Conservation (phyloP, 2,888 invertebrate genomes). For the Amiota mariae region DNA sequence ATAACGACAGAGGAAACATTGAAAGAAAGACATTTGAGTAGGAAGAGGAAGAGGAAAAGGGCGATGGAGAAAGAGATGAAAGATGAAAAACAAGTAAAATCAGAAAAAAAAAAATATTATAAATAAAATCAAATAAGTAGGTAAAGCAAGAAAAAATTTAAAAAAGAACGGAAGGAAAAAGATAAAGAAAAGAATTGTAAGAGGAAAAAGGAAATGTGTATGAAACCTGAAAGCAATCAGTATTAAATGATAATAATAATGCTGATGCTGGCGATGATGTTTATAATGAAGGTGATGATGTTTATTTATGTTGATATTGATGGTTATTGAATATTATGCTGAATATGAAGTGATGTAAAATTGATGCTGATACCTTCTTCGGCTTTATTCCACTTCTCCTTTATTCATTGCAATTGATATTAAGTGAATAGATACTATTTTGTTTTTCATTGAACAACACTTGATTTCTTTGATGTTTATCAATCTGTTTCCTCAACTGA, state of each 20-base stretch:
- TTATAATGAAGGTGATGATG: neutral
- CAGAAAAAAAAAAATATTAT: conserved; percentile 27
- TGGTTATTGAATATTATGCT: neutral
- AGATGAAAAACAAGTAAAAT: conserved; percentile 26
- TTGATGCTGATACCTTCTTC: neutral
- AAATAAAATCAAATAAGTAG: conserved; percentile 9
- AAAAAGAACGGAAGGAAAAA: conserved; percentile 39
- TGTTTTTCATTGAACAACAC: neutral
- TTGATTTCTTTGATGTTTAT: neutral
- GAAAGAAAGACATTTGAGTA: neutral
- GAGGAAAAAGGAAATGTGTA: neutral
- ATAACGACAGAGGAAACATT: neutral
- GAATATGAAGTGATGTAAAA: too few relatives aligned
- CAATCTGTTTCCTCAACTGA: neutral
- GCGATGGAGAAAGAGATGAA: neutral
- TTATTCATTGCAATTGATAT: neutral
- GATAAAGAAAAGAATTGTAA: conserved; percentile 36
- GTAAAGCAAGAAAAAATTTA: conserved; percentile 23
- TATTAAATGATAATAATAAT: conserved; percentile 23
- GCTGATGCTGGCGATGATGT: neutral
- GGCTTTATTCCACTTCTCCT: neutral
- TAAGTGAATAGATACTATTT: too few relatives aligned
- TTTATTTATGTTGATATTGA: neutral
- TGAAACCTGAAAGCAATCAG: conserved; percentile 18
- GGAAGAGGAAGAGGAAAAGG: neutral